These are phyloP conservation scores for Epinephelus fuscoguttatus DNA, from an alignment of 2,113 vertebrate genomes.

Conservation along the genomic window DNA sequence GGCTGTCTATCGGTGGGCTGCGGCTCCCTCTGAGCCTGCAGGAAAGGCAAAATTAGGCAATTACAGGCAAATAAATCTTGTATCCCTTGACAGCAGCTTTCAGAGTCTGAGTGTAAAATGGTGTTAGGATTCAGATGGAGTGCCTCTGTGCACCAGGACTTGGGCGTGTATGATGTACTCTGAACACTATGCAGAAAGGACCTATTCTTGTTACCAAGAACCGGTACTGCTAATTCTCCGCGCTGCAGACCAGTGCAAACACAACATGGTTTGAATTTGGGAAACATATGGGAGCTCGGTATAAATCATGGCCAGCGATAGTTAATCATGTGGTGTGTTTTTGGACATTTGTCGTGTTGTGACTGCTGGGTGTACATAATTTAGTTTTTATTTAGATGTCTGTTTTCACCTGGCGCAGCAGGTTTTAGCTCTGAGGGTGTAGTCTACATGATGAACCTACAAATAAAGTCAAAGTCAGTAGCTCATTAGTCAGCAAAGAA, in stretches of 20 bases:
- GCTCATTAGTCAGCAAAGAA: background rate
- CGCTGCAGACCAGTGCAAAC: slow-evolving; percentile 45
- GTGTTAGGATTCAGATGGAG: slow-evolving; percentile 78
- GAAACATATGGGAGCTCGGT: slow-evolving; percentile 51
- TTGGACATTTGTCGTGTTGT: slow-evolving; percentile 5
- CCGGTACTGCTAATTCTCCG: slow-evolving; percentile 43
- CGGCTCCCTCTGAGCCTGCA: slow-evolving; percentile 67
- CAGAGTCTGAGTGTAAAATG: slow-evolving; percentile 75
- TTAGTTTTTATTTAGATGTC: background rate
- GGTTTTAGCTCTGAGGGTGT: slow-evolving; percentile 27
- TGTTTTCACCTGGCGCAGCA: slow-evolving; percentile 33
- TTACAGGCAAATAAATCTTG: slow-evolving; percentile 84
- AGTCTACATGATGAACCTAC: background rate
- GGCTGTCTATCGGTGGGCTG: slow-evolving; percentile 73
- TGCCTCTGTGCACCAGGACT: slow-evolving; percentile 68
- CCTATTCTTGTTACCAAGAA: slow-evolving; percentile 30
- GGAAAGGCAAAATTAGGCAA: slow-evolving; percentile 82
- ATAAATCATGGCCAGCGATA: slow-evolving; percentile 29
- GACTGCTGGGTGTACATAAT: slow-evolving; percentile 11
- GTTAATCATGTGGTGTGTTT: slow-evolving; percentile 22
- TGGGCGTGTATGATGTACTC: slow-evolving; percentile 67
- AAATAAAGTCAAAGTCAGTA: background rate
- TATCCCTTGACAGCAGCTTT: slow-evolving; percentile 78
- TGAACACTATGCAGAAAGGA: slow-evolving; percentile 52
- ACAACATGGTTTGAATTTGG: slow-evolving; percentile 45